A percentile compares a stretch with the other conserved stretches of the same genome.
Evolutionary conservation across 2,797 vertebrate genomes (phyloP).

Genomic region (Neopelma chrysocephalum): DNA sequence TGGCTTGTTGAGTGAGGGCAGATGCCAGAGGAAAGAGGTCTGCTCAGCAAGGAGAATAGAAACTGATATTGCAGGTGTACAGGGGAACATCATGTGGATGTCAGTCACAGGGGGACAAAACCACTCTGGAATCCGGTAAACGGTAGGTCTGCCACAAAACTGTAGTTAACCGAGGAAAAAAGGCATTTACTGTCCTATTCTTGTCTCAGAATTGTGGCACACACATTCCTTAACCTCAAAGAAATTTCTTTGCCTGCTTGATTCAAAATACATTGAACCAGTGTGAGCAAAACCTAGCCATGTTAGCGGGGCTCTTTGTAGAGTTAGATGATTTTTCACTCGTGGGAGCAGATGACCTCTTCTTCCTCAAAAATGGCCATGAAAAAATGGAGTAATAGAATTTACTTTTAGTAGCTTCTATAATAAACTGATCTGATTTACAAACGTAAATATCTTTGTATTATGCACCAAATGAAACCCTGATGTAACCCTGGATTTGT

Average conservation of each 20-base stretch:
- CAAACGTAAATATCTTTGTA: background rate
- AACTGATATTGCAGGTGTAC: accelerated
- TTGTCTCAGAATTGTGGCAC: background rate
- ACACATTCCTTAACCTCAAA: accelerated
- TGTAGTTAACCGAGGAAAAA: background rate
- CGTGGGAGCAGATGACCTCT: background rate
- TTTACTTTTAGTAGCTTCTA: background rate
- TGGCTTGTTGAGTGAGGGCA: background rate
- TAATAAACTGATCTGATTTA: background rate
- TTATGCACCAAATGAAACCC: background rate
- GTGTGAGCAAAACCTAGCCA: accelerated
- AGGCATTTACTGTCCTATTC: accelerated
- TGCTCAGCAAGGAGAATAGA: background rate
- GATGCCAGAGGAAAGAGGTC: background rate
- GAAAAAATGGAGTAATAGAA: background rate
- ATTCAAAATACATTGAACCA: background rate
- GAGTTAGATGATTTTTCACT: background rate
- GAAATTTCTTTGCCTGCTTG: background rate
- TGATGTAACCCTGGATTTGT: background rate
- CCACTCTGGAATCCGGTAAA: background rate
- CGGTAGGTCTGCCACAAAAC: background rate
- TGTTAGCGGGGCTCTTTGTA: background rate
- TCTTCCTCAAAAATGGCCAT: background rate
- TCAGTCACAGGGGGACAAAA: background rate
- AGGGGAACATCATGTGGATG: accelerated